A percentile compares a stretch with the other conserved stretches of the same genome.
Conservation (phyloP, 2,888 invertebrate species). For the Eupithecia insigniata region DNA sequence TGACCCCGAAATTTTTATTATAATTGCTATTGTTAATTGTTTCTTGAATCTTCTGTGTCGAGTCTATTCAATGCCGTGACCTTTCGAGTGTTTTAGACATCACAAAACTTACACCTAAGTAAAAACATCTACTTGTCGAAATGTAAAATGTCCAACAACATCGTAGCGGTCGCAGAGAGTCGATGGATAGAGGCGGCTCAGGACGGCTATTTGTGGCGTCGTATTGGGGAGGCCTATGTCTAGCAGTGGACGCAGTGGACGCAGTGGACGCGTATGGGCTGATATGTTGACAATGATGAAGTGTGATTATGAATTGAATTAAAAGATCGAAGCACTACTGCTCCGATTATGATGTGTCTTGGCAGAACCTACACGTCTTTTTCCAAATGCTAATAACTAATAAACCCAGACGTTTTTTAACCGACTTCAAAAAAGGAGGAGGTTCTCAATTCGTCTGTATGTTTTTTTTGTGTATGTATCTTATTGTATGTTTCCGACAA, state of each 20-base stretch:
- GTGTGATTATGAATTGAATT: not conserved
- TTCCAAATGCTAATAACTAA: not conserved
- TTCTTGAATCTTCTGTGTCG: slow-evolving; percentile 10
- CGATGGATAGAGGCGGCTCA: too few relatives aligned
- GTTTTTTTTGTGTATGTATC: too few relatives aligned
- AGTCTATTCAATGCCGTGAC: slow-evolving; percentile 22
- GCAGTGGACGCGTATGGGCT: too few relatives aligned
- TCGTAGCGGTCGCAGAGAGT: too few relatives aligned
- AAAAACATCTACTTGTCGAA: not conserved
- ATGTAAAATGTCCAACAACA: too few relatives aligned
- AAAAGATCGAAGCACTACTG: not conserved
- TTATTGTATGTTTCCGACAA: too few relatives aligned
- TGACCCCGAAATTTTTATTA: slow-evolving; percentile 27
- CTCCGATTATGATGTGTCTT: not conserved
- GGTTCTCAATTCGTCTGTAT: too few relatives aligned
- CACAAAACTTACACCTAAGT: not conserved
- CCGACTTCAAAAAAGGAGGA: too few relatives aligned
- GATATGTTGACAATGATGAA: too few relatives aligned
- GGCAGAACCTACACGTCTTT: not conserved
- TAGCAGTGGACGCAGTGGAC: too few relatives aligned
- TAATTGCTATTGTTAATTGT: slow-evolving; percentile 30
- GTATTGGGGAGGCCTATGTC: too few relatives aligned
- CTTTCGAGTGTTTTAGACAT: slow-evolving; percentile 16
- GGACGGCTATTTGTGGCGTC: too few relatives aligned
- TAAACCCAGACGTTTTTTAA: not conserved